These are phyloP conservation scores for Epizoanthus rinbou DNA, from an alignment of 92 coral and sea anemone species.

Conservation along the genomic window DNA sequence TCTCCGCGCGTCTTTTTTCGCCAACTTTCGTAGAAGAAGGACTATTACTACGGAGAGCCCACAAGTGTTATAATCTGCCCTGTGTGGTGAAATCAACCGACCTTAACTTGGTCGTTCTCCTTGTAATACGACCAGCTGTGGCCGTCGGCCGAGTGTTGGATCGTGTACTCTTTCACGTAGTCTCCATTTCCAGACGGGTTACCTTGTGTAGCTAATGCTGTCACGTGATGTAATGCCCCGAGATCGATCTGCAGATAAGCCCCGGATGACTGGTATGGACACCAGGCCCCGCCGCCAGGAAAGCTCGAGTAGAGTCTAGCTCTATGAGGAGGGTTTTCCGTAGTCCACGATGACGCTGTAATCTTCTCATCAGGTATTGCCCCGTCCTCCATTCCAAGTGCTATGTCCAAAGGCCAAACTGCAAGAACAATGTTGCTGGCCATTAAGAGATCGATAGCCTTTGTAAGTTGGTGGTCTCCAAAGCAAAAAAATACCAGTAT, in stretches of 20 bases:
- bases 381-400: constrained; percentile 56
- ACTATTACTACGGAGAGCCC: no score
- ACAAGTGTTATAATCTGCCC: no score
- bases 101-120: constrained; percentile 48
- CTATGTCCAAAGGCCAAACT: constrained; percentile 32
- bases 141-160: constrained; percentile 28
- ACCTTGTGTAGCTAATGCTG: constrained; percentile 75
- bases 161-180: constrained; percentile 38
- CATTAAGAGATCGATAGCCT: no score
- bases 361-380: constrained; percentile 47
- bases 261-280: constrained; percentile 15
- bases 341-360: constrained; percentile 34
- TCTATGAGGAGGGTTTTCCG: constrained; percentile 29
- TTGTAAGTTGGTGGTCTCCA: no score
- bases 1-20: no score
- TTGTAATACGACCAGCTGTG: constrained; percentile 31
- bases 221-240: constrained; percentile 48
- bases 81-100: background rate
- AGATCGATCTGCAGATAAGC: constrained; percentile 49
- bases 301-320: constrained; percentile 31
- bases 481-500: no score
- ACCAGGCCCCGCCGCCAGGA: constrained; percentile 47
- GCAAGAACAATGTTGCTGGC: background rate
- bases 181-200: background rate
- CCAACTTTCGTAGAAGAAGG: no score